Evolutionary conservation across 2,797 vertebrate genomes (phyloP).

Genomic region (Poliocrania exsul): DNA sequence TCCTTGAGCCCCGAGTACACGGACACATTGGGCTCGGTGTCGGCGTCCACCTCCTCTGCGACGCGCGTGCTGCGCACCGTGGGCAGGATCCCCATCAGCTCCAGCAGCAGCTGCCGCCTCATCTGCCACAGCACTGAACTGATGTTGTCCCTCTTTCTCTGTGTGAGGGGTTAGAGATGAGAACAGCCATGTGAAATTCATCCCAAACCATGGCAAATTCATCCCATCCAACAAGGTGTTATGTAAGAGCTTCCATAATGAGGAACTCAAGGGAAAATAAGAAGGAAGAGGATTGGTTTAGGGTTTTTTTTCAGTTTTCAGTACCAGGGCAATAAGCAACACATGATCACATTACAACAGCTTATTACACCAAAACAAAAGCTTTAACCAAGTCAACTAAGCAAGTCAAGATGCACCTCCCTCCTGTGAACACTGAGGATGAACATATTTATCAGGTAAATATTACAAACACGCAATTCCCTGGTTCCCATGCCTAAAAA

Average conservation of each 20-base stretch:
- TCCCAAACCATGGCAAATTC: neutral
- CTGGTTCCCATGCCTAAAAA: neutral
- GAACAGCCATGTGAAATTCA: neutral
- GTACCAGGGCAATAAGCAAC: neutral
- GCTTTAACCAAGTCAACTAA: neutral
- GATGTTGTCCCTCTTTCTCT: conserved; percentile 92
- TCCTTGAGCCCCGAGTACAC: conserved; percentile 93
- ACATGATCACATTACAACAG: neutral
- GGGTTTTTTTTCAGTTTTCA: neutral
- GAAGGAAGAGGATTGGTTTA: accelerated
- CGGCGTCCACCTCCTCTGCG: conserved; percentile 83
- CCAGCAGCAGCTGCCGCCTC: conserved; percentile 94
- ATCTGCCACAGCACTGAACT: conserved; percentile 98
- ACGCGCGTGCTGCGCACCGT: conserved; percentile 89
- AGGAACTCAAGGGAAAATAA: neutral
- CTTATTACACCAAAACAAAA: neutral
- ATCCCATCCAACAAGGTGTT: neutral
- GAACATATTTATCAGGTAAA: neutral
- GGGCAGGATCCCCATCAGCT: conserved; percentile 94
- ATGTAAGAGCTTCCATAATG: accelerated
- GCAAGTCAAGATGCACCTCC: neutral
- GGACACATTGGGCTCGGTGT: conserved; percentile 78
- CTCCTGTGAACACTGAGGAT: neutral
- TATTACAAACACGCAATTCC: accelerated
- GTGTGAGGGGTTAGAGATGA: conserved; percentile 11